Percentiles rank a stretch among this genome's conserved stretches.
These are phyloP conservation scores for Nannoperca australis DNA, from an alignment of 2,797 vertebrate genomes.

Conservation along the genomic window DNA sequence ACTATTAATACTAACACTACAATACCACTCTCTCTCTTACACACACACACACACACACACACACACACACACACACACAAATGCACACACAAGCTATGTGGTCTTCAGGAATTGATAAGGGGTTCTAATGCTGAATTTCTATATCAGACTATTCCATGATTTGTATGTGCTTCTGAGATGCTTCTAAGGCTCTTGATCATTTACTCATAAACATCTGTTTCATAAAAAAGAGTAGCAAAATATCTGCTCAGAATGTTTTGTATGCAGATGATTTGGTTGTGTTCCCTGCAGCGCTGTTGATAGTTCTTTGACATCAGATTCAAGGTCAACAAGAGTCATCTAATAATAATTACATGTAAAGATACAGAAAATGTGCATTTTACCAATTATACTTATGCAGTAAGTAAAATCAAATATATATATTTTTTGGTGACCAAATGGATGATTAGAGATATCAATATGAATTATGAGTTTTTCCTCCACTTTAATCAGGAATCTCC, in stretches of 20 bases:
- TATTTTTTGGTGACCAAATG: too few species aligned
- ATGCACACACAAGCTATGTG: too few species aligned
- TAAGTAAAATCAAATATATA: not conserved
- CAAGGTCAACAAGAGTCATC: not conserved
- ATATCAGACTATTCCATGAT: too few species aligned
- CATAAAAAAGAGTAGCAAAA: not conserved
- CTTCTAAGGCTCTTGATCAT: too few species aligned
- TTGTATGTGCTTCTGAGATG: too few species aligned
- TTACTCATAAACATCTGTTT: not conserved
- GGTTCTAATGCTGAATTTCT: too few species aligned
- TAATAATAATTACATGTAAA: not conserved
- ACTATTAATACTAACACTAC: not conserved
- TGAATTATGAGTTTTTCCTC: not conserved
- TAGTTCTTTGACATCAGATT: not conserved
- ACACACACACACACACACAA: not conserved
- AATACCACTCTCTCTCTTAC: too few species aligned
- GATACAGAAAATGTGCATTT: not conserved
- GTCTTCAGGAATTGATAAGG: too few species aligned
- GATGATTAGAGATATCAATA: not conserved
- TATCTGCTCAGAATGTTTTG: not conserved
- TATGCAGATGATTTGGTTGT: not conserved
- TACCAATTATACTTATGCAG: not conserved
- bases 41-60: not conserved
- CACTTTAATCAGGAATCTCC: not conserved
- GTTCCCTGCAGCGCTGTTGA: not conserved